phyloP scores from a whole-genome alignment of 2,797 vertebrate genomes.

The Oryzias dopingdopingensis region DNA sequence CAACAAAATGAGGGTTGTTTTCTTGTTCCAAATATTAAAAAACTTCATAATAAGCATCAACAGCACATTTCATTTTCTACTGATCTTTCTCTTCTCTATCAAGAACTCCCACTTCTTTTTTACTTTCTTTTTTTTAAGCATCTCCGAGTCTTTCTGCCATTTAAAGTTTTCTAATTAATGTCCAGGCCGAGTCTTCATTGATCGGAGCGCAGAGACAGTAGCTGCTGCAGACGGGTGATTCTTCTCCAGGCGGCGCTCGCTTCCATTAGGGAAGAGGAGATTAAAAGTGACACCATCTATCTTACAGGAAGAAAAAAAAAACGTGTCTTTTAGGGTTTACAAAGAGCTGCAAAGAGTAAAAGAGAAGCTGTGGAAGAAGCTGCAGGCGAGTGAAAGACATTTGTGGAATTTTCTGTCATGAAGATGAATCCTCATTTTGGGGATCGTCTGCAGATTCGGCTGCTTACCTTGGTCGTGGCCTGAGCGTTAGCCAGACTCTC shows the following conservation, averaged over 20 bases:
- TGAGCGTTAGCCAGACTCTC: conserved; percentile 82
- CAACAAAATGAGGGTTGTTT: too few relatives aligned
- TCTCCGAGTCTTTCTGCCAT: conserved; percentile 10
- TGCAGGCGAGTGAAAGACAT: conserved; percentile 13
- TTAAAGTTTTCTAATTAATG: conserved; percentile 43
- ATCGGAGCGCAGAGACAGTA: conserved; percentile 49
- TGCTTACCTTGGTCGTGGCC: conserved; percentile 88
- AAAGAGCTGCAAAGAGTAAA: conserved; percentile 2
- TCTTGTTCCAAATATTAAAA: too few relatives aligned
- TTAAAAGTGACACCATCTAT: conserved; percentile 69
- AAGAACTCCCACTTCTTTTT: conserved; percentile 1
- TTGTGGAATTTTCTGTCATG: conserved; percentile 9
- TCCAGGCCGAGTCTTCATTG: conserved; percentile 59
- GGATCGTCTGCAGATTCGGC: background rate
- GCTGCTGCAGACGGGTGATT: conserved; percentile 52
- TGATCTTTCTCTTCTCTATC: conserved; percentile 1
- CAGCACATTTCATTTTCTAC: background rate
- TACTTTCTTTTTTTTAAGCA: conserved; percentile 3
- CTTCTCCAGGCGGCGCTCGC: conserved; percentile 44
- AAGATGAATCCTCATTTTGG: background rate
- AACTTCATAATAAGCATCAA: too few relatives aligned
- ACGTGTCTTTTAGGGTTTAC: conserved; percentile 3
- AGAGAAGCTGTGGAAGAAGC: conserved; percentile 3
- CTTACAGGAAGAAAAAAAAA: conserved; percentile 22
- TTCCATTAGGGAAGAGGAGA: conserved; percentile 62